Evolutionary conservation across 2,797 vertebrate genomes (phyloP).

Genomic region (Amniataba percoides): DNA sequence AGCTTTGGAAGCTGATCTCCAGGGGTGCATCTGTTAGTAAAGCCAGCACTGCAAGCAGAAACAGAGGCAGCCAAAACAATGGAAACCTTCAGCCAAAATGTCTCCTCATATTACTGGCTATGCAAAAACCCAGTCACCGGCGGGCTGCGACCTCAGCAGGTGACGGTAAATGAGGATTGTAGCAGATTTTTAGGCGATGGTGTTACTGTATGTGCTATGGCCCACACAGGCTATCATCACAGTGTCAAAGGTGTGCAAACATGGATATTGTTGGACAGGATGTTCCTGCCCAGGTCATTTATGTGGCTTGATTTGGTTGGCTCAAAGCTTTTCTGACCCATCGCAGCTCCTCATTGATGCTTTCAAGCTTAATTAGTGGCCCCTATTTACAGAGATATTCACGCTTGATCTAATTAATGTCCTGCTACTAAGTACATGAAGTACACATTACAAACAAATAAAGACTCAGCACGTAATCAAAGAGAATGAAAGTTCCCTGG

Average conservation of each 20-base stretch:
- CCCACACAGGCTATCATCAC: slow-evolving; percentile 38
- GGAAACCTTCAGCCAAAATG: slow-evolving; percentile 32
- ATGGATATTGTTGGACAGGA: slow-evolving; percentile 29
- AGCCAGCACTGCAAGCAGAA: slow-evolving; percentile 39
- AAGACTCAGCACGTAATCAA: slow-evolving; percentile 50
- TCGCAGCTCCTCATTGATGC: slow-evolving; percentile 57
- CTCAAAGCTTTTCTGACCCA: slow-evolving; percentile 52
- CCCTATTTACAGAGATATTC: slow-evolving; percentile 64
- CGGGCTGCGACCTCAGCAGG: slow-evolving; percentile 57
- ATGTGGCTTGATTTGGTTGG: slow-evolving; percentile 41
- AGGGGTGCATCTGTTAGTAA: slow-evolving; percentile 42
- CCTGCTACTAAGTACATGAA: slow-evolving; percentile 45
- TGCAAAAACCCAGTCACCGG: slow-evolving; percentile 6
- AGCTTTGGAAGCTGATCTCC: slow-evolving; percentile 54
- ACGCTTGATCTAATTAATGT: slow-evolving; percentile 65
- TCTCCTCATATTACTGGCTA: slow-evolving; percentile 43
- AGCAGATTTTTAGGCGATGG: slow-evolving; percentile 16
- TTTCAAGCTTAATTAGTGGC: slow-evolving; percentile 67
- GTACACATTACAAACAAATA: slow-evolving; percentile 56
- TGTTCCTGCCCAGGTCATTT: slow-evolving; percentile 39
- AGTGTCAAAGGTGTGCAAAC: slow-evolving; percentile 55
- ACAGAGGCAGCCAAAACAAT: slow-evolving; percentile 42
- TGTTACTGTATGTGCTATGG: slow-evolving; percentile 25
- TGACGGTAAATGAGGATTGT: slow-evolving; percentile 43
- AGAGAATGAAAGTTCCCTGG: slow-evolving; percentile 54